These are phyloP conservation scores for Alouatta caraya DNA, from an alignment of 2,797 vertebrate species.

Conservation along the genomic window DNA sequence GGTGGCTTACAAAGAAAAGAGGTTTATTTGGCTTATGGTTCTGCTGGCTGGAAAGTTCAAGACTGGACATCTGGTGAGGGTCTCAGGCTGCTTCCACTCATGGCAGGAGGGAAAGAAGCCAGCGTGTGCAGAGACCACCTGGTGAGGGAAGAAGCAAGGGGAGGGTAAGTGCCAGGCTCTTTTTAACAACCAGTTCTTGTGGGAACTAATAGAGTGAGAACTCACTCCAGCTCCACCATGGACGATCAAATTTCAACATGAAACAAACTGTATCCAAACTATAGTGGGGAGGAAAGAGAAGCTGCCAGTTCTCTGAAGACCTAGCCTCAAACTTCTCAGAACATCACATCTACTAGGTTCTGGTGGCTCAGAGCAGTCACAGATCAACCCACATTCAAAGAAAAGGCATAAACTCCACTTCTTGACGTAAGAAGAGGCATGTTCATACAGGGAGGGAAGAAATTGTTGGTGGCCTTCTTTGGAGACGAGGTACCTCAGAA, in stretches of 20 bases:
- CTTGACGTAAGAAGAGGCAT: not conserved
- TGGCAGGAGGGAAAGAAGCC: not conserved
- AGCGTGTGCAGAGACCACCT: not conserved
- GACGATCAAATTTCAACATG: not conserved
- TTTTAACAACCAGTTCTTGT: not conserved
- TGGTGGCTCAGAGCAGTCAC: not conserved
- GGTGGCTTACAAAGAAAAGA: not conserved
- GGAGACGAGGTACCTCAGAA: not conserved
- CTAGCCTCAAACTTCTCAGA: not conserved
- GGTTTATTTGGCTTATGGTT: not conserved
- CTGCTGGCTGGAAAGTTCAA: not conserved
- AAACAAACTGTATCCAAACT: not conserved
- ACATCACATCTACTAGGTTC: not conserved
- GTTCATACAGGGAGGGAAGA: not conserved
- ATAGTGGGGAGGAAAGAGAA: not conserved
- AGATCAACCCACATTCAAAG: not conserved
- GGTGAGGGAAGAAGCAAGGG: not conserved
- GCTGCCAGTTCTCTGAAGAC: not conserved
- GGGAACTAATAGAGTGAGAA: not conserved
- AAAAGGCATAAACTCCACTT: not conserved
- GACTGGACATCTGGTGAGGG: not conserved
- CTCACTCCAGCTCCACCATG: not conserved
- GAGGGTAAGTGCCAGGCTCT: not conserved
- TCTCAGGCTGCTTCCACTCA: not conserved
- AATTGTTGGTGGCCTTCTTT: rapidly evolving